Evolutionary conservation across 2,888 invertebrate species (phyloP).

Genomic region (Ceratothoa steindachneri): DNA sequence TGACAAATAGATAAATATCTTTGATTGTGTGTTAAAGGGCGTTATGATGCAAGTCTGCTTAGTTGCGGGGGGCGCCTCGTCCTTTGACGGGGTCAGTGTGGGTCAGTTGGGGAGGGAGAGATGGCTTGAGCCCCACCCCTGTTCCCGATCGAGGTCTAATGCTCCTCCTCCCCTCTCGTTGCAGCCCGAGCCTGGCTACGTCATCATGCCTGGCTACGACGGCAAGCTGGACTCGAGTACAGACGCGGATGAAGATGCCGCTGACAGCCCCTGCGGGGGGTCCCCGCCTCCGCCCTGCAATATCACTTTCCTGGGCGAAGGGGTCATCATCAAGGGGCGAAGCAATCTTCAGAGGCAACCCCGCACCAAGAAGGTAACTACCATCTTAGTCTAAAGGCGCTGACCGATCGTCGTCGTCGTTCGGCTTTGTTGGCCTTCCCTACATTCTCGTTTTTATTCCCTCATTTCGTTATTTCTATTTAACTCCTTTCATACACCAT

Average conservation of each 20-base stretch:
- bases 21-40: too few species aligned
- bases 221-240: constrained; percentile 34
- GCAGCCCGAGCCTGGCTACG: constrained; percentile 42
- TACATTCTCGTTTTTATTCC: background rate
- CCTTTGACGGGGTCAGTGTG: background rate
- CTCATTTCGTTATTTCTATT: background rate
- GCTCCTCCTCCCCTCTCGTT: background rate
- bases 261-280: constrained; percentile 51
- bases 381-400: background rate
- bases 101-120: background rate
- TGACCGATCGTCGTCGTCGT: background rate
- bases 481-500: too few species aligned
- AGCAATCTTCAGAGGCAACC: constrained; percentile 45
- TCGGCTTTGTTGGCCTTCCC: background rate
- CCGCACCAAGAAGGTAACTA: constrained; percentile 34
- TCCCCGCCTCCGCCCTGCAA: constrained; percentile 68
- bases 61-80: too few species aligned
- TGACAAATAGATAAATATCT: background rate
- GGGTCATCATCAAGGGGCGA: constrained; percentile 80
- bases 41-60: too few species aligned
- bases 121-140: too few species aligned
- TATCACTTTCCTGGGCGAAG: constrained; percentile 79
- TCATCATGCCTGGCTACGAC: constrained; percentile 46
- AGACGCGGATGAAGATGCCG: constrained; percentile 58
- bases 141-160: too few species aligned